phyloP scores from a whole-genome alignment of 2,888 invertebrate species.

The Cabera pusaria region DNA sequence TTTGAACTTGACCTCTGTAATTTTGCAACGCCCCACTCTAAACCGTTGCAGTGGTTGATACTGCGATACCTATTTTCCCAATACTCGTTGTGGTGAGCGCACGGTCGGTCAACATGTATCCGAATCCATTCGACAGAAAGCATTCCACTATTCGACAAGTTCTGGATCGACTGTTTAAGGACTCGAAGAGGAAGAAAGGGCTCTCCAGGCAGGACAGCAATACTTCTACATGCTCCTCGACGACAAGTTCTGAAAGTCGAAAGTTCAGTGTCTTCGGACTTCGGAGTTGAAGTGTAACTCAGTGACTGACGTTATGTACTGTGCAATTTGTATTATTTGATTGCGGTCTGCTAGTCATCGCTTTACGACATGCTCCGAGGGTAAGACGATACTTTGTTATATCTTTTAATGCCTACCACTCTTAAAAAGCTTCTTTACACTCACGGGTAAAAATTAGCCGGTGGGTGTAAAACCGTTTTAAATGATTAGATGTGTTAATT shows the following conservation, averaged over 20 bases:
- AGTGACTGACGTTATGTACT: constrained; percentile 37
- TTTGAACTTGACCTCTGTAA: constrained; percentile 54
- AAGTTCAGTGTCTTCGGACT: constrained; percentile 37
- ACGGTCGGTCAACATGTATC: constrained; percentile 79
- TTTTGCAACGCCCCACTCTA: constrained; percentile 46
- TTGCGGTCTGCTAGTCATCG: constrained; percentile 43
- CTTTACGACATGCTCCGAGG: constrained; percentile 28
- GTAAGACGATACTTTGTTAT: constrained; percentile 11
- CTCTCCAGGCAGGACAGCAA: constrained; percentile 57
- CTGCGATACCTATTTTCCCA: constrained; percentile 26
- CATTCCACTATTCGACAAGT: constrained; percentile 87
- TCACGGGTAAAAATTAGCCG: too few species aligned
- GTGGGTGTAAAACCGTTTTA: too few species aligned
- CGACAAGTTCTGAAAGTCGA: constrained; percentile 29
- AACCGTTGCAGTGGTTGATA: constrained; percentile 36
- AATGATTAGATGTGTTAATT: too few species aligned
- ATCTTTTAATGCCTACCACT: too few species aligned
- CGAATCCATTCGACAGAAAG: constrained; percentile 87
- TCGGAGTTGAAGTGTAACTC: constrained; percentile 36
- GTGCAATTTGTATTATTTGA: constrained; percentile 31
- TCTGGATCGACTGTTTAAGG: constrained; percentile 83
- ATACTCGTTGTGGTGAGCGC: constrained; percentile 41
- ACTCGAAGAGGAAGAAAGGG: constrained; percentile 41
- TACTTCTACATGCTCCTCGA: constrained; percentile 48
- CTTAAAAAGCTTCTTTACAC: too few species aligned